A percentile compares a stretch with the other conserved stretches of the same genome.
Evolutionary conservation across 2,888 invertebrate genomes (phyloP).

Genomic region (Agapostemon virescens): DNA sequence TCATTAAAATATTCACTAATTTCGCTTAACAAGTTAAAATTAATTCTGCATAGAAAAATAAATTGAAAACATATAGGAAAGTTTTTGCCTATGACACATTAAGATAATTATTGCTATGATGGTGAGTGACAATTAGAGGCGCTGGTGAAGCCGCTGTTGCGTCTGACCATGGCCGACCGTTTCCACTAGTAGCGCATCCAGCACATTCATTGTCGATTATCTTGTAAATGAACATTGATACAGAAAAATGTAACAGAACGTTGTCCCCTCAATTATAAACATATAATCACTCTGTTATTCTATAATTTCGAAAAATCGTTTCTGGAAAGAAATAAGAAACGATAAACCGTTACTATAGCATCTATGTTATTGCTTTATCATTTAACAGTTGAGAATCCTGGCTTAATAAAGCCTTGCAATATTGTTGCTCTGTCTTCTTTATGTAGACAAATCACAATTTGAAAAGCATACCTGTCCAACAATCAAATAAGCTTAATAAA

Average conservation of each 20-base stretch:
- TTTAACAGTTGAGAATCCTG: too few relatives aligned
- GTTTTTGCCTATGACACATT: background rate
- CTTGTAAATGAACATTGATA: background rate
- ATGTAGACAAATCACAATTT: too few relatives aligned
- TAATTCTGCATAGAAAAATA: background rate
- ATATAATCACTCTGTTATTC: accelerated
- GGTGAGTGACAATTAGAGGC: background rate
- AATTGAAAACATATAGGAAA: background rate
- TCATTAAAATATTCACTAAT: background rate
- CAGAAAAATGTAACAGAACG: background rate
- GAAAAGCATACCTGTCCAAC: too few relatives aligned
- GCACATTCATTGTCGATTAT: background rate
- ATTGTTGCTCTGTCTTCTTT: too few relatives aligned
- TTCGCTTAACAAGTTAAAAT: too few relatives aligned
- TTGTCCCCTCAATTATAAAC: background rate
- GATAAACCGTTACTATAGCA: too few relatives aligned
- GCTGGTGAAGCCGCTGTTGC: background rate
- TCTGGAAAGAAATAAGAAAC: background rate
- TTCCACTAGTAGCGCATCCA: background rate
- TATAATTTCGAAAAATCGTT: background rate
- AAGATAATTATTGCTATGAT: too few relatives aligned
- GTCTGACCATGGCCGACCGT: background rate
- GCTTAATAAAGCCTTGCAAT: too few relatives aligned
- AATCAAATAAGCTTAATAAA: too few relatives aligned
- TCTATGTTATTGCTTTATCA: too few relatives aligned